Evolutionary conservation across 2,888 invertebrate species (phyloP).

Genomic region (Ophion slaviceki): DNA sequence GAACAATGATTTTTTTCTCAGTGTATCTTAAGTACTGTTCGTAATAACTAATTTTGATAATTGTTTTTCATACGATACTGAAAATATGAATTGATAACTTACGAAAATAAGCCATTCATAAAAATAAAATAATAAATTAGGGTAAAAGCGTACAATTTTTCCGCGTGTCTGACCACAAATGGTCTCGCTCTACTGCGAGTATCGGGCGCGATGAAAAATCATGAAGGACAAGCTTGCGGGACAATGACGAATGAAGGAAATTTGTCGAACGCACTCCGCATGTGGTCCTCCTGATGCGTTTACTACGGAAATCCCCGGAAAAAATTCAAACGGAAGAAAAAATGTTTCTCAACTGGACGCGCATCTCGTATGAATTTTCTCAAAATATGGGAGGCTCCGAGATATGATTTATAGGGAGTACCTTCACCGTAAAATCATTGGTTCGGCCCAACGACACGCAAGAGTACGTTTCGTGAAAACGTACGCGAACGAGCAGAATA

Average conservation of each 20-base stretch:
- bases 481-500: neutral
- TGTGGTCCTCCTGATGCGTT: constrained; percentile 8
- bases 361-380: constrained; percentile 59
- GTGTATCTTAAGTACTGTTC: no score
- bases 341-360: constrained; percentile 41
- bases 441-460: constrained; percentile 51
- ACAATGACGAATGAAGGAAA: constrained; percentile 24
- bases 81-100: no score
- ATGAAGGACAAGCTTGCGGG: neutral
- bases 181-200: neutral
- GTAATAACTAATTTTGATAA: no score
- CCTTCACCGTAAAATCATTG: constrained; percentile 45
- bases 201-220: neutral
- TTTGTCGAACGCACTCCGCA: constrained; percentile 31
- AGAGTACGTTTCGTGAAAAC: constrained; percentile 46
- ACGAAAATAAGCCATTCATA: neutral
- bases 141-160: neutral
- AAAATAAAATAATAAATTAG: constrained; percentile 2
- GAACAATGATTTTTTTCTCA: no score
- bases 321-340: constrained; percentile 50
- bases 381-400: constrained; percentile 17
- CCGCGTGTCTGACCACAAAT: neutral
- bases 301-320: constrained; percentile 24
- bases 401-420: constrained; percentile 51
- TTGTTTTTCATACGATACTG: no score